A percentile compares a stretch with the other conserved stretches of the same genome.
Evolutionary conservation across 1,140 invertebrate genomes (phyloP).

Genomic region (Drosophila serrata): DNA sequence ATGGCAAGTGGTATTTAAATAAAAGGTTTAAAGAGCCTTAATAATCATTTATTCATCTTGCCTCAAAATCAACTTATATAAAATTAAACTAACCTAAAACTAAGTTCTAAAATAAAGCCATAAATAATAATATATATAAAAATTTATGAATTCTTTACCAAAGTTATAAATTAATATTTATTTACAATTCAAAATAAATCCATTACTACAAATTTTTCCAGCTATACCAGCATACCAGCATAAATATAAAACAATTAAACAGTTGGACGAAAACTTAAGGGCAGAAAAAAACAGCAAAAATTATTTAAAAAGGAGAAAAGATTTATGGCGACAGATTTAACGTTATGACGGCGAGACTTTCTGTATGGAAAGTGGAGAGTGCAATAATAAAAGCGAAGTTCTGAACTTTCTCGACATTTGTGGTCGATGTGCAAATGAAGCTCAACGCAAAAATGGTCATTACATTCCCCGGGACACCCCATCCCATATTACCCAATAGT

Average conservation of each 20-base stretch:
- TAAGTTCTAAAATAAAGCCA: background rate
- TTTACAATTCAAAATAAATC: too few species aligned
- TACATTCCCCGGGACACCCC: constrained; percentile 6
- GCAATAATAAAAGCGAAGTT: background rate
- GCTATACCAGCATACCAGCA: background rate
- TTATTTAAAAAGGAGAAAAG: background rate
- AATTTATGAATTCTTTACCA: too few species aligned
- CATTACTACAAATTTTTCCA: too few species aligned
- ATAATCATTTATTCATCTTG: background rate
- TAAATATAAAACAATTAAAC: constrained; percentile 14
- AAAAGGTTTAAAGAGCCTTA: background rate
- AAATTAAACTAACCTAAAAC: background rate
- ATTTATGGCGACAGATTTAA: constrained; percentile 16
- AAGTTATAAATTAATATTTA: background rate
- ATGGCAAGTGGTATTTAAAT: background rate
- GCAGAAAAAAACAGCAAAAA: background rate
- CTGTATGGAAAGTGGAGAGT: constrained; percentile 6
- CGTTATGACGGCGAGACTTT: constrained; percentile 15
- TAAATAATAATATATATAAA: too few species aligned
- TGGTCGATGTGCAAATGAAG: constrained; percentile 81
- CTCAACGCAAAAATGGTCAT: constrained; percentile 67
- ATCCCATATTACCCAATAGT: constrained; percentile 42
- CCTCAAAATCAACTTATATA: background rate
- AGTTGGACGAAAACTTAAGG: constrained; percentile 3
- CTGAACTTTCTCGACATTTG: constrained; percentile 61